Evolutionary conservation across 2,888 invertebrate genomes (phyloP).

Genomic region (Tenthredo livida): DNA sequence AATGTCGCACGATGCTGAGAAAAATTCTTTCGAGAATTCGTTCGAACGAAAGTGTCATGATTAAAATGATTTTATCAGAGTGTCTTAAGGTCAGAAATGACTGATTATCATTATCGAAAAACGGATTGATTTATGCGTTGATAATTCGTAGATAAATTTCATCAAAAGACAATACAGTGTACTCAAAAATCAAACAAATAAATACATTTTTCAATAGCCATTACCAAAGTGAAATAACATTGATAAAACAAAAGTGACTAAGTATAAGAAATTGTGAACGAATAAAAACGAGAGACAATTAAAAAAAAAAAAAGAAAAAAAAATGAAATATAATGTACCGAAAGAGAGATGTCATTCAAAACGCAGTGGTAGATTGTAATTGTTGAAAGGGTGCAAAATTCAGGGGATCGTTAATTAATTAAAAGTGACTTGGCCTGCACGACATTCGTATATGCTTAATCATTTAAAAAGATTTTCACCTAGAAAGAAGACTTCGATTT

Average conservation of each 20-base stretch:
- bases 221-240: neutral
- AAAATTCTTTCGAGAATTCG: conserved; percentile 3
- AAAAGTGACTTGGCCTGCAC: conserved; percentile 21
- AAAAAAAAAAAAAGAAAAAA: neutral
- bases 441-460: conserved; percentile 39
- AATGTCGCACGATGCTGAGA: conserved; percentile 33
- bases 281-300: neutral
- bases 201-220: conserved; percentile 4
- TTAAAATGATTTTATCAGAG: neutral
- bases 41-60: conserved; percentile 2
- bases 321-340: neutral
- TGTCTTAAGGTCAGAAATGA: neutral
- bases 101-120: neutral
- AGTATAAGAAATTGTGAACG: neutral
- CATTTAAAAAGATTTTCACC: conserved; percentile 39
- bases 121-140: conserved; percentile 26
- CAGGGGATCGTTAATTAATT: conserved; percentile 38
- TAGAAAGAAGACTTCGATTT: conserved; percentile 58
- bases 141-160: conserved; percentile 24
- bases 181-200: neutral
- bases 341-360: conserved; percentile 14
- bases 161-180: conserved; percentile 14
- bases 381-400: conserved; percentile 29
- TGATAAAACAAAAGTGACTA: conserved; percentile 2
- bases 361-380: neutral